Evolutionary conservation across 2,797 vertebrate species (phyloP).

Genomic region (Simalia tracyae): DNA sequence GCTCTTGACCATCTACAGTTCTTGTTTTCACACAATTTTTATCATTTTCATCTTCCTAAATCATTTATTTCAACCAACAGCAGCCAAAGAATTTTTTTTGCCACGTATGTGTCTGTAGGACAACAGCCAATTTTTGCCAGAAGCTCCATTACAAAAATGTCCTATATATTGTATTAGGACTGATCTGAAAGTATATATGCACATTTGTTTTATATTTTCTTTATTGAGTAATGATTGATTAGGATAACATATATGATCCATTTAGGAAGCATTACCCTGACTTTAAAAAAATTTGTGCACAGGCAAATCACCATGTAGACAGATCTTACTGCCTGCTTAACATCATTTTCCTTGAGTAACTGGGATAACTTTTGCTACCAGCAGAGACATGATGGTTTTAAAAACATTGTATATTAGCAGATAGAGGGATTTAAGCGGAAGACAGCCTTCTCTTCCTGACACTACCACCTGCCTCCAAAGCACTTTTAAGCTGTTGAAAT

Average conservation of each 20-base stretch:
- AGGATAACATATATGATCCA: not conserved
- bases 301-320: not conserved
- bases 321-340: not conserved
- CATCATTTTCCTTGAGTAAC: not conserved
- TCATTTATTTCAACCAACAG: not conserved
- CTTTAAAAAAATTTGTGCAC: not conserved
- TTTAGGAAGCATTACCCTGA: not conserved
- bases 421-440: not conserved
- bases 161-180: not conserved
- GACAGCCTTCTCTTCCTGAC: not conserved
- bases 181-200: not conserved
- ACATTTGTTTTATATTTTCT: not conserved
- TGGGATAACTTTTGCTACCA: not conserved
- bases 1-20: not conserved
- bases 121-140: not conserved
- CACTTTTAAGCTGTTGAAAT: not conserved
- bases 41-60: not conserved
- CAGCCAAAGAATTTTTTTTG: not conserved
- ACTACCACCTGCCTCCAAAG: not conserved
- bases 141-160: not conserved
- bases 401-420: not conserved
- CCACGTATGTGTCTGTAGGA: not conserved
- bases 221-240: not conserved
- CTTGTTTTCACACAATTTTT: not conserved
- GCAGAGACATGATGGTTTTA: not conserved